phyloP scores from a whole-genome alignment of 2,113 vertebrate species.

The Cyanoderma ruficeps region DNA sequence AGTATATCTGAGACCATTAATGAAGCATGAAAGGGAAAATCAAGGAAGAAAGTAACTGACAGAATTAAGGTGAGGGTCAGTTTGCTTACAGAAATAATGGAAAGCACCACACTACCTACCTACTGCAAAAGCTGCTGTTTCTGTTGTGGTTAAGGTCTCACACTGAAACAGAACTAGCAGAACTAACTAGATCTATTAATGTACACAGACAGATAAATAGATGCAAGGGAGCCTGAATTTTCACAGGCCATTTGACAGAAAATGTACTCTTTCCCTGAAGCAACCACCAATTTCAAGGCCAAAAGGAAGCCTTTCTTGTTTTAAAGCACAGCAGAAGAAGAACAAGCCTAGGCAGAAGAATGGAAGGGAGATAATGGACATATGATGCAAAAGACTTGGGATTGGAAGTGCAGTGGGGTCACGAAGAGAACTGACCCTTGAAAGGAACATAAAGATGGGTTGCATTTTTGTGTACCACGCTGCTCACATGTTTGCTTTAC shows the following conservation, averaged over 20 bases:
- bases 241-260: neutral
- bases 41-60: neutral
- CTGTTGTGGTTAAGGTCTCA: neutral
- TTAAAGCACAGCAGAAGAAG: neutral
- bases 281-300: neutral
- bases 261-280: neutral
- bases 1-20: neutral
- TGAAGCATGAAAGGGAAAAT: neutral
- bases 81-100: neutral
- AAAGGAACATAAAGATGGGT: neutral
- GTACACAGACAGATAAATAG: neutral
- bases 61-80: neutral
- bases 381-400: neutral
- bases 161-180: neutral
- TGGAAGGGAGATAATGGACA: neutral
- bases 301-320: neutral
- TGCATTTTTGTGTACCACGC: neutral
- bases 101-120: neutral
- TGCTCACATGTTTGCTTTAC: neutral
- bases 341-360: neutral
- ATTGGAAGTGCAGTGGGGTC: neutral
- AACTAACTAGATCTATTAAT: neutral
- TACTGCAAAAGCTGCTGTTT: neutral
- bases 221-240: neutral
- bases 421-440: neutral